These are phyloP conservation scores for Pangasius krempfi DNA, from an alignment of 2,797 vertebrate genomes.

Conservation along the genomic window DNA sequence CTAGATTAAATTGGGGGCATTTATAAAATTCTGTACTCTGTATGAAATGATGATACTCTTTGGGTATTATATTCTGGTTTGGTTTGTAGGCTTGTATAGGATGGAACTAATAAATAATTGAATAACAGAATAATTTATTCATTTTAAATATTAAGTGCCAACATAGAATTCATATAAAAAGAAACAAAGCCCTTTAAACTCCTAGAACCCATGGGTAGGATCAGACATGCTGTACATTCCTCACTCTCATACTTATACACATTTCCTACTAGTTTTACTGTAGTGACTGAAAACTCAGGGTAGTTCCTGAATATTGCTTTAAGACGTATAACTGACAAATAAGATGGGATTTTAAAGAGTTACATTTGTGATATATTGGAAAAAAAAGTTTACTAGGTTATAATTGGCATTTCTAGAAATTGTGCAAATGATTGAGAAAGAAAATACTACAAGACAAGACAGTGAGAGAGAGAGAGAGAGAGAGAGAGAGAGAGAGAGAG, in stretches of 20 bases:
- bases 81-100: not conserved
- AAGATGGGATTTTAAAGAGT: not conserved
- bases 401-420: not conserved
- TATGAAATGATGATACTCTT: constrained; percentile 28
- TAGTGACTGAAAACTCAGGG: not conserved
- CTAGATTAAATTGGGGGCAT: not conserved
- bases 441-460: not conserved
- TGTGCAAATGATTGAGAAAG: not conserved
- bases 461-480: constrained; percentile 26
- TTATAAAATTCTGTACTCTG: not conserved
- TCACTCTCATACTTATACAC: not conserved
- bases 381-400: not conserved
- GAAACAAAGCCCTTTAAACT: not conserved
- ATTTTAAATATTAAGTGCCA: not conserved
- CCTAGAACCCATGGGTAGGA: too few species aligned
- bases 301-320: not conserved
- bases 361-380: not conserved
- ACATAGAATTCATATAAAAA: not conserved
- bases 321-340: not conserved
- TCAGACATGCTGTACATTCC: not conserved
- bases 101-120: not conserved
- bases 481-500: constrained; percentile 34
- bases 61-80: constrained; percentile 16
- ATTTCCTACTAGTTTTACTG: not conserved
- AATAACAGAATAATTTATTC: not conserved